Evolutionary conservation across 2,113 vertebrate species (phyloP), one percentile per base, ranked within the genome.

Genomic region (Silurus meridionalis): DNA sequence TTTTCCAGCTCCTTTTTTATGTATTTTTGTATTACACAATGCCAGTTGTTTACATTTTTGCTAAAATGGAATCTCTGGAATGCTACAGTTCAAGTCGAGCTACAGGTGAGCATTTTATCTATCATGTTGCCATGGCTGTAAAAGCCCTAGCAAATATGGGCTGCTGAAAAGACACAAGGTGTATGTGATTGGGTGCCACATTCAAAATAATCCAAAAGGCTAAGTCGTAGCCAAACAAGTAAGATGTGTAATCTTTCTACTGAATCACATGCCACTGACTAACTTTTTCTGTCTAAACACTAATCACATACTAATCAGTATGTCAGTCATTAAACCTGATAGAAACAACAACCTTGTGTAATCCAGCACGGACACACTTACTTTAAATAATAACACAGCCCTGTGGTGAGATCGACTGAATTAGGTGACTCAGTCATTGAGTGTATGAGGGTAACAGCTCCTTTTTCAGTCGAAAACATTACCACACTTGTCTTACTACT

Each of bases 11-110:
- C 3, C 5, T 23, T 67, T 82, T 60, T 19, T 64, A 72, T 55
- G 46, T 60, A 46, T 79, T 58, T 80, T 46, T 60, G 17, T 60
- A 60, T 60, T 55, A 58, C 23, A 53, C 23, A 37, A 60, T 37
- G 19, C 13, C 77, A 28, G 15, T 17, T 21, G 15, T 55, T 21
- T 55, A 78, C n/a, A 37, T 14, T 15, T n/a, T 60, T 21, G 77
- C 25, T 46, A 58, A 46, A 80, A 17, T 57, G 28, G 83, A 46
- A 75, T 80, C 23, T 63, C 23, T 80, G 77, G 83, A 84, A 84
- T 80, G 86, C 64, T 60, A 83, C 57, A 58, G 37, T 60, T 83
- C 82, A 74, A 60, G 81, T 78, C 8, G 23, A 69, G 67, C 37
- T 37, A 53, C 58, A 83, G 80, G 48, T 6, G 11, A 67, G 61